Conservation (phyloP, 1,140 invertebrate species). For the Caenorhabditis inopinata region DNA sequence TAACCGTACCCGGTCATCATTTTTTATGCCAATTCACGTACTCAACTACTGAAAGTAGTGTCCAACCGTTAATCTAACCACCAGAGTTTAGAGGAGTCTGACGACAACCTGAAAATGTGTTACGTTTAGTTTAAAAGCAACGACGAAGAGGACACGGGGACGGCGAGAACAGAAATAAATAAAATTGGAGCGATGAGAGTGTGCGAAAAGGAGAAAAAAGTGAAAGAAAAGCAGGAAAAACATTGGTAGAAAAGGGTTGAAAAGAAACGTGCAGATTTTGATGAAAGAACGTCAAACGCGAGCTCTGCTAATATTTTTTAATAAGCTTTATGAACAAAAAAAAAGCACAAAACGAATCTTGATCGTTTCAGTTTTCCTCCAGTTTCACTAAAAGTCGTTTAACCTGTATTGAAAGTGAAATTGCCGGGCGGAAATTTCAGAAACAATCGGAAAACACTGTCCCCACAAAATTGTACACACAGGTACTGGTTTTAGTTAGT, state of each 20-base stretch:
- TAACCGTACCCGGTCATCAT: constrained; percentile 26
- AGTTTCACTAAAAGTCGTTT: neutral
- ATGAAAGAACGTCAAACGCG: no score
- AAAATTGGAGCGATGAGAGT: neutral
- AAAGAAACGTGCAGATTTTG: neutral
- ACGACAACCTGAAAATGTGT: neutral
- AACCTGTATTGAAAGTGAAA: neutral
- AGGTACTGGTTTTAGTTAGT: constrained; percentile 21
- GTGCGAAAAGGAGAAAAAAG: neutral
- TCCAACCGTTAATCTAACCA: constrained; percentile 24
- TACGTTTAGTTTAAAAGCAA: neutral
- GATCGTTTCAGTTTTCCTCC: neutral
- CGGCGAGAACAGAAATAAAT: neutral
- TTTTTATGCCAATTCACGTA: neutral
- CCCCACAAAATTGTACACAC: neutral
- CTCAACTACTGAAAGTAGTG: neutral
- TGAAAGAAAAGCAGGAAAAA: neutral
- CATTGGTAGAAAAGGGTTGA: neutral
- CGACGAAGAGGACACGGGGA: neutral
- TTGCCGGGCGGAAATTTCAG: neutral
- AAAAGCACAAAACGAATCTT: neutral
- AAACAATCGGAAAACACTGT: neutral
- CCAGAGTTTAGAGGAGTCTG: constrained; percentile 25
- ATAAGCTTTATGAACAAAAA: no score
- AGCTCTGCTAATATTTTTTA: no score